Percentiles rank a stretch among this genome's conserved stretches.
These are phyloP conservation scores for Cloeon dipterum DNA, from an alignment of 2,888 invertebrate genomes.

Conservation along the genomic window DNA sequence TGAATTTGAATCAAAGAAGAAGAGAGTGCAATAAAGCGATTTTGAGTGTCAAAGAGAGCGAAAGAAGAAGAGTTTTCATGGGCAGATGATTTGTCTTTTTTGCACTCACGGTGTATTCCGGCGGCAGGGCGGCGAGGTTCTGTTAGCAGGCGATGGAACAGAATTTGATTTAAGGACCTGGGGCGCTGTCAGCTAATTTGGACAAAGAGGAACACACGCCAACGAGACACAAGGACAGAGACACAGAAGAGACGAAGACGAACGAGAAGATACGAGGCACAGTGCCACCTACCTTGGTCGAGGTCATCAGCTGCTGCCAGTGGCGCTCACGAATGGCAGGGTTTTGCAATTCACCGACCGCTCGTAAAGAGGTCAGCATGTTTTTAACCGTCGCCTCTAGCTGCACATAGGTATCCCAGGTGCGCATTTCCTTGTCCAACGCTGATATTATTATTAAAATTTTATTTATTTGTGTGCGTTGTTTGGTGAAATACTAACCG, in stretches of 20 bases:
- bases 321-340: conserved; percentile 88
- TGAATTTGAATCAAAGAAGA: too few relatives aligned
- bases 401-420: conserved; percentile 77
- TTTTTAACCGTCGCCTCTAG: conserved; percentile 87
- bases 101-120: conserved; percentile 56
- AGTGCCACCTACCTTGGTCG: conserved; percentile 55
- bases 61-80: too few relatives aligned
- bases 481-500: conserved; percentile 13
- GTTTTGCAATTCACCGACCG: conserved; percentile 89
- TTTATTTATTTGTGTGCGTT: too few relatives aligned
- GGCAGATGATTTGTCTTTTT: too few relatives aligned
- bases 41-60: too few relatives aligned
- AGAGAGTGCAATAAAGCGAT: too few relatives aligned
- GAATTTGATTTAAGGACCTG: background rate
- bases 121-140: conserved; percentile 59
- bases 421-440: conserved; percentile 87
- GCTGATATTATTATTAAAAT: too few relatives aligned
- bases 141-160: conserved; percentile 35
- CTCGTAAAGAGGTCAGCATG: conserved; percentile 82
- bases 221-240: too few relatives aligned
- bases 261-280: too few relatives aligned
- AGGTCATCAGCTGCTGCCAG: conserved; percentile 91
- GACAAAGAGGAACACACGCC: too few relatives aligned
- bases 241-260: too few relatives aligned
- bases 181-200: too few relatives aligned